Evolutionary conservation across 2,797 vertebrate genomes (phyloP), one percentile per base, ranked within the genome.

Genomic region (Numenius phaeopus): DNA sequence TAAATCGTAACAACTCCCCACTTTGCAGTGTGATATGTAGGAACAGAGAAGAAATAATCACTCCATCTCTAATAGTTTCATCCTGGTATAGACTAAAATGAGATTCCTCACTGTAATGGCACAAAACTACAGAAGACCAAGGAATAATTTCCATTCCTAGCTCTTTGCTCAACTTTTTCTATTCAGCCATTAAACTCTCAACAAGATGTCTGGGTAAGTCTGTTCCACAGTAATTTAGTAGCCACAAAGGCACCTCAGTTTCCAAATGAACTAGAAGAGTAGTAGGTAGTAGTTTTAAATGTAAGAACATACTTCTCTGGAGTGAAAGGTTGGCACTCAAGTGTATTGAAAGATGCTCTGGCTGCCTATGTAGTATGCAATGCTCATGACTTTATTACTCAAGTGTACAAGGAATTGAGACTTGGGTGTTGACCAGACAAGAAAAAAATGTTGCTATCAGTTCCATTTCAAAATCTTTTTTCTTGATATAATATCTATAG

Each of bases 351-450:
- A 86, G 54, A 62, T 71, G 16, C 29, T 80, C n/a, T 80, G 81
- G 7, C 85, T 86, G 49, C 39, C 69, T 78, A 65, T 72, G 39
- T 29, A 57, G 10, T 81, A 57, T 44, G 24, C 2, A 1, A n/a
- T 62, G 22, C 19, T 88, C 65, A 85, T 88, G 66, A 42, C 46
- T 67, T 90, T 92, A 47, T 94, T 90, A 79, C 78, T 90, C 19
- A 69, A 10, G 7, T n/a, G 32, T 57, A 52, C n/a, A 73, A 89
- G 52, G 37, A 80, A 86, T 37, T 83, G 65, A 88, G 73, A 70
- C 18, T 93, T 95, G 46, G 54, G 46, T 82, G 73, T 70, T 90
- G 80, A 87, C 83, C 80, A 95, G 65, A 84, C 13, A 79, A 86
- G 49, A 86, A 91, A 84, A 61, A 87, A 37, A 32, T 40, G 18